Conservation (phyloP, 2,888 invertebrate species). For the Pseudolycoriella hygida region DNA sequence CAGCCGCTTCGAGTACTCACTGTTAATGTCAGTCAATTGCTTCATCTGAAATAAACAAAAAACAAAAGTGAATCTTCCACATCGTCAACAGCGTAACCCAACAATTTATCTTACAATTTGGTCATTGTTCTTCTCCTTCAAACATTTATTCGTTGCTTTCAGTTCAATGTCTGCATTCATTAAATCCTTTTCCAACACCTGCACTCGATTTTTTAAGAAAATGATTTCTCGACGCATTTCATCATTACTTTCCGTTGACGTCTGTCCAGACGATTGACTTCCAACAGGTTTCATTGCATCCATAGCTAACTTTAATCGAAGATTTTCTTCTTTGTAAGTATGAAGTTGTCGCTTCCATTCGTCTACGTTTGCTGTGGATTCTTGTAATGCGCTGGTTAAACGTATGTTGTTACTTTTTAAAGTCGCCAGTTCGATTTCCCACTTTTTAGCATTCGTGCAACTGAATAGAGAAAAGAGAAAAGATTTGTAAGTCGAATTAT, state of each 20-base stretch:
- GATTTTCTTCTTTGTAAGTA: conserved; percentile 79
- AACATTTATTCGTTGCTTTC: conserved; percentile 32
- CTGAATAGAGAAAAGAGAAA: conserved; percentile 31
- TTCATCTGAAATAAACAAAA: conserved; percentile 18
- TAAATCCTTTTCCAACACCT: conserved; percentile 64
- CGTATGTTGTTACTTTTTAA: conserved; percentile 91
- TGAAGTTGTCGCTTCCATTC: conserved; percentile 97
- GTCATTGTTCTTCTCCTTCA: conserved; percentile 38
- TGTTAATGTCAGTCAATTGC: conserved; percentile 24
- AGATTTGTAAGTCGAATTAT: neutral
- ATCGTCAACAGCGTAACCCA: neutral
- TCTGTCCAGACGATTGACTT: conserved; percentile 23
- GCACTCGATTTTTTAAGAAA: conserved; percentile 58
- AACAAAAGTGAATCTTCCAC: neutral
- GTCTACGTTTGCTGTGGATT: conserved; percentile 91
- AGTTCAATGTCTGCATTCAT: conserved; percentile 72
- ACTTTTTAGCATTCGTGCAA: conserved; percentile 95
- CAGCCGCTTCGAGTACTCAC: conserved; percentile 24
- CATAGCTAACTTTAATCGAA: conserved; percentile 58
- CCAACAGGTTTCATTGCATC: conserved; percentile 52
- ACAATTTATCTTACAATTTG: conserved; percentile 45
- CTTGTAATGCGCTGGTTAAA: conserved; percentile 84
- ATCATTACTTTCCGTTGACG: conserved; percentile 38
- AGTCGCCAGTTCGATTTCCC: conserved; percentile 93
- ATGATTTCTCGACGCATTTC: conserved; percentile 59